Percentiles rank a stretch among this genome's conserved stretches.
Evolutionary conservation across 2,113 vertebrate genomes (phyloP).

Genomic region (Mormoops blainvillei): DNA sequence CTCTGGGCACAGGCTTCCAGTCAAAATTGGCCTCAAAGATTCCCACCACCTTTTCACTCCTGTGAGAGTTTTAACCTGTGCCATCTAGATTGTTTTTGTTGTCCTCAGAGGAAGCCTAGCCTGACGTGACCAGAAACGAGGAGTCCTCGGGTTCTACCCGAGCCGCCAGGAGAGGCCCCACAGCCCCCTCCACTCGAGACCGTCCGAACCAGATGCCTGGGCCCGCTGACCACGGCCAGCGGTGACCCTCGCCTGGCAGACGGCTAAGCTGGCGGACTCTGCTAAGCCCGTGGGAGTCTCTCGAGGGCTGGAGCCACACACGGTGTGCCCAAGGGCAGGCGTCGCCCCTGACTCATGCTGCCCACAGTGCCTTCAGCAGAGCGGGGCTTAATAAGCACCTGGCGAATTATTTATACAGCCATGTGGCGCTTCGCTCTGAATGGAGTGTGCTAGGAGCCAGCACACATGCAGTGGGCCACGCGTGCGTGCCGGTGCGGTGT

Average conservation of each 20-base stretch:
- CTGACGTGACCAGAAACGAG: neutral
- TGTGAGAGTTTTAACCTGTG: neutral
- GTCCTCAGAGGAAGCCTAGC: neutral
- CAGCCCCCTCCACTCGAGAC: too few relatives aligned
- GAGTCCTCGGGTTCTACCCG: too few relatives aligned
- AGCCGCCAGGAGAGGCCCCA: too few relatives aligned
- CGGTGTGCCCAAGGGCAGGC: too few relatives aligned
- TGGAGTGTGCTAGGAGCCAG: neutral
- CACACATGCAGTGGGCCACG: accelerated
- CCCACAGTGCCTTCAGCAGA: too few relatives aligned
- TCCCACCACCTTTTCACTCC: neutral
- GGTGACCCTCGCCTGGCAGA: too few relatives aligned
- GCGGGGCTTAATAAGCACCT: neutral
- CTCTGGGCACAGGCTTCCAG: neutral
- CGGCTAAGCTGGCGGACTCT: too few relatives aligned
- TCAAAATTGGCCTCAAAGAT: neutral
- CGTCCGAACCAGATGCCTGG: too few relatives aligned
- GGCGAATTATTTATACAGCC: neutral
- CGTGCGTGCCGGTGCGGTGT: accelerated
- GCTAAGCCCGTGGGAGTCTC: too few relatives aligned
- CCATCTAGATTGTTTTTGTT: neutral
- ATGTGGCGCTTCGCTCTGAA: neutral
- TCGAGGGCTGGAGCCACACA: neutral
- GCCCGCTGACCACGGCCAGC: too few relatives aligned
- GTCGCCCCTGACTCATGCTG: neutral